Base-by-base conservation (phyloP, 1,140 invertebrate genomes). In the Tribolium madens region DNA sequence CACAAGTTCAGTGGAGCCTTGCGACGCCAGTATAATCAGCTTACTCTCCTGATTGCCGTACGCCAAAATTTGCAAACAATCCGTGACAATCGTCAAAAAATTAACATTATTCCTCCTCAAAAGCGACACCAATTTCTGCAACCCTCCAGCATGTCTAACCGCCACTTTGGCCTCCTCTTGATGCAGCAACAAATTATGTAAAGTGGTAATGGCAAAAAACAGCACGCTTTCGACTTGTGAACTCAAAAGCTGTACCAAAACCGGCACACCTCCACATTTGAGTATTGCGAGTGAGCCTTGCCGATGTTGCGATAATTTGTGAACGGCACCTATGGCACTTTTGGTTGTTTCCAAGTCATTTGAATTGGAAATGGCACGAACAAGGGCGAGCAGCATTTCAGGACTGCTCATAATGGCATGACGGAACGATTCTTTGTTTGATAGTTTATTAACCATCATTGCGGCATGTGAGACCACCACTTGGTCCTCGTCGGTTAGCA, bases 111-210 rank as follows among this genome's bases (percentile, higher is more conserved):
- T 98, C 68, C 96, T 90, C 83, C 97, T 95, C 2, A 99, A 89
- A 1, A 99, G 87, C 1, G 96, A 95, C 4, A 99, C 97, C 97
- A 99, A 99, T 84, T 99, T 99, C 84, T 99, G 97, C 2, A 99
- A 88, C 9, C 98, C 98, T 6, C 97, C 97, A 72, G 97, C 97
- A 15, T 98, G 88, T 53, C 98, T 92, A 0, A 99, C 97, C 1
- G 97, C 97, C 93, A 97, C 98, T 87, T 99, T 99, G 5, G 97
- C 98, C 31, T 97, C 97, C 87, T 99, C 97, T 87, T 99, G 97
- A 85, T 99, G 97, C 36, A 99, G 88, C 12, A 99, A 87, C 3
- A 99, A 88, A 86, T 99, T 99, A 87, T 99, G 98, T 7, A 99
- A 89, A 42, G 98, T 99, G 1, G 98, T 99, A 68, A 99, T 98